phyloP scores from a whole-genome alignment of 2,113 vertebrate genomes.

The mouse (Mus musculus) region GRCm39 chrY:1959001-1959500 shows the following conservation, averaged over 20 bases:
- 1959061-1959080: not conserved
- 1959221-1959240: not conserved
- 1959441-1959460: not conserved
- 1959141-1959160: not conserved
- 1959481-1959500: not conserved
- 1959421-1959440: not conserved
- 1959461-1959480: not conserved
- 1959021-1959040: not conserved
- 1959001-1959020: not conserved
- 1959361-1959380: slow-evolving; percentile 33
- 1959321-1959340: not conserved
- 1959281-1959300: not conserved
- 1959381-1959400: not conserved
- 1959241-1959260: not conserved
- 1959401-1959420: not conserved
- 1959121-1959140: not conserved
- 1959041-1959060: not conserved
- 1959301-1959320: slow-evolving; percentile 17
- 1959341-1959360: not conserved
- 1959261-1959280: not conserved
- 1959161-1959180: not conserved
- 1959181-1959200: not conserved
- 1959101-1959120: not conserved
- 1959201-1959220: not conserved
- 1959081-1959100: not conserved